Conservation (phyloP, 2,113 vertebrate genomes). For the Sinocyclocheilus anophthalmus region DNA sequence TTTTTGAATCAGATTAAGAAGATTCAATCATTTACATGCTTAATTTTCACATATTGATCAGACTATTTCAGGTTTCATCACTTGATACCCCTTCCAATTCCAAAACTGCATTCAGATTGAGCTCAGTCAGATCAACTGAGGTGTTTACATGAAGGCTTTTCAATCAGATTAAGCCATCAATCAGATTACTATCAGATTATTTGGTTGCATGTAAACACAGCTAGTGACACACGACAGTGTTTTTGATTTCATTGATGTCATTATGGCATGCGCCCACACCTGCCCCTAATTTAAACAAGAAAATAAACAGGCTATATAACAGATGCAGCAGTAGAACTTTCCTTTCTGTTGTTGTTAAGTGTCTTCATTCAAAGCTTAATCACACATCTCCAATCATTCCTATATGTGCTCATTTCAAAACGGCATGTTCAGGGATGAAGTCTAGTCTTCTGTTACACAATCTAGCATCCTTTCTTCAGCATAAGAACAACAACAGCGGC, state of each 20-base stretch:
- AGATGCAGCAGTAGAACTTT: neutral
- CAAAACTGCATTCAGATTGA: neutral
- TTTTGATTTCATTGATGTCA: neutral
- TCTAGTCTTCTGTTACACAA: constrained; percentile 17
- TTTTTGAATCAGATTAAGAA: neutral
- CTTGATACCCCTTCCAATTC: neutral
- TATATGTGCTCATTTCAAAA: neutral
- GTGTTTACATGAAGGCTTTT: neutral
- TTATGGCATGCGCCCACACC: neutral
- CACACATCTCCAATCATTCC: neutral
- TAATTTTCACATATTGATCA: neutral
- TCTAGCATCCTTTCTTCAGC: constrained; percentile 3
- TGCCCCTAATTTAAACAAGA: neutral
- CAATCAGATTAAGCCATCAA: neutral
- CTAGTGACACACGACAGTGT: neutral
- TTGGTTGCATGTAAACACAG: neutral
- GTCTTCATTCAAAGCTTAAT: neutral
- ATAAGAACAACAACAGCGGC: constrained; percentile 14
- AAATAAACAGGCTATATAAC: neutral
- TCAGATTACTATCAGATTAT: neutral
- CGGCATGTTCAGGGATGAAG: neutral
- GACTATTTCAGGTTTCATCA: neutral
- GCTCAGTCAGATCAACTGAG: neutral
- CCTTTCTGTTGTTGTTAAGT: neutral
- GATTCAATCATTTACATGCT: neutral